A percentile compares a stretch with the other conserved stretches of the same genome.
These are phyloP conservation scores for Syrphus vitripennis DNA, from an alignment of 2,888 invertebrate genomes.

Conservation along the genomic window DNA sequence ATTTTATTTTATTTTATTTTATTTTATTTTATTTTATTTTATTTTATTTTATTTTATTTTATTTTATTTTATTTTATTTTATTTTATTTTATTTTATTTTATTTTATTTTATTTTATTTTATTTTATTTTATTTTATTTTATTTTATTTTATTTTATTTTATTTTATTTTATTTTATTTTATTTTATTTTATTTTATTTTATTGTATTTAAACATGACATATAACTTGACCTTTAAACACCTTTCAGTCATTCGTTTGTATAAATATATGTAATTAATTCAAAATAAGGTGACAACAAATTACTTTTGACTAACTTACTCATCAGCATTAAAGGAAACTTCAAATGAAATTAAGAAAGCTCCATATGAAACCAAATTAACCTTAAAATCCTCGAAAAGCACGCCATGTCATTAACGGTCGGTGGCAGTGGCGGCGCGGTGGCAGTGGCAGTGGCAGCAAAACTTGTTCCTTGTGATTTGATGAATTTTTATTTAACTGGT, in stretches of 20 bases:
- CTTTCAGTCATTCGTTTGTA: background rate
- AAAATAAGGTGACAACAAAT: conserved; percentile 52
- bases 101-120: too few species aligned
- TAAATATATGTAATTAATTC: background rate
- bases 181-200: too few species aligned
- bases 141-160: too few species aligned
- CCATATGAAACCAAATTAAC: conserved; percentile 55
- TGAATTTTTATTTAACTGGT: conserved; percentile 13
- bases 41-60: too few species aligned
- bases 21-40: too few species aligned
- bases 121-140: too few species aligned
- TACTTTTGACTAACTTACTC: conserved; percentile 28
- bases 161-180: too few species aligned
- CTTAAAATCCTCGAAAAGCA: conserved; percentile 36
- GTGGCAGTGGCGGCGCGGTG: too few species aligned
- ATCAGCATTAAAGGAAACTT: conserved; percentile 61
- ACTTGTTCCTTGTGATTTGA: conserved; percentile 9
- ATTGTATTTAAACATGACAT: background rate
- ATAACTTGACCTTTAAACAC: background rate
- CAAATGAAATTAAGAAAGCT: conserved; percentile 30
- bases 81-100: too few species aligned
- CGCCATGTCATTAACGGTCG: conserved; percentile 30
- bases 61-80: too few species aligned
- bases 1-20: too few species aligned
- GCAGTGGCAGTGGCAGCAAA: background rate